A percentile compares a stretch with the other conserved stretches of the same genome.
Evolutionary conservation across 2,888 invertebrate species (phyloP).

Genomic region (Orchestes rusci): DNA sequence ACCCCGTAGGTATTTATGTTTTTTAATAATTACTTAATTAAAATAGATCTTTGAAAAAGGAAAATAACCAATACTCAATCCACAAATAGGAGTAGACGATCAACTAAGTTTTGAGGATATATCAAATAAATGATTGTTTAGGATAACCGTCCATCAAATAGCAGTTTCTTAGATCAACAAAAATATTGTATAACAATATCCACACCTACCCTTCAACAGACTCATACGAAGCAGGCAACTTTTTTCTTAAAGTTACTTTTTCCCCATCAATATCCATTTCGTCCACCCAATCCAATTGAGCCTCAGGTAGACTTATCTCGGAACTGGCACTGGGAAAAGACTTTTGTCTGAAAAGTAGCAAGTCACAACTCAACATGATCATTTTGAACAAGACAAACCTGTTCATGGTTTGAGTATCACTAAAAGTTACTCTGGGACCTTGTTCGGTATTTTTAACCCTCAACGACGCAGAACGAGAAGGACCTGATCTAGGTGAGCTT

Average conservation of each 20-base stretch:
- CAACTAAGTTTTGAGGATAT: too few relatives aligned
- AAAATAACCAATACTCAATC: too few relatives aligned
- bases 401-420: conserved; percentile 52
- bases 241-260: conserved; percentile 56
- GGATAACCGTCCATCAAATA: too few relatives aligned
- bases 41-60: too few relatives aligned
- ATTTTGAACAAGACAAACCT: conserved; percentile 37
- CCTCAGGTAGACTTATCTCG: conserved; percentile 57
- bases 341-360: conserved; percentile 56
- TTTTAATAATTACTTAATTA: too few relatives aligned
- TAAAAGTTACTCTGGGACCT: conserved; percentile 54
- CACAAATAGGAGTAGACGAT: too few relatives aligned
- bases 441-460: conserved; percentile 47
- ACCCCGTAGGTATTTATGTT: too few relatives aligned
- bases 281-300: conserved; percentile 52
- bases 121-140: too few relatives aligned
- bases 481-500: conserved; percentile 66
- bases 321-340: conserved; percentile 71
- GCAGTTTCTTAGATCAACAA: too few relatives aligned
- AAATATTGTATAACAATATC: too few relatives aligned
- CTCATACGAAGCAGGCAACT: conserved; percentile 41
- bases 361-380: too few relatives aligned
- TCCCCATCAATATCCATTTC: conserved; percentile 59
- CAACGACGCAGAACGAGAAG: conserved; percentile 64
- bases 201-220: conserved; percentile 36